These are phyloP conservation scores for Sthenelais limicola DNA, from an alignment of 2,888 invertebrate genomes.

Conservation along the genomic window DNA sequence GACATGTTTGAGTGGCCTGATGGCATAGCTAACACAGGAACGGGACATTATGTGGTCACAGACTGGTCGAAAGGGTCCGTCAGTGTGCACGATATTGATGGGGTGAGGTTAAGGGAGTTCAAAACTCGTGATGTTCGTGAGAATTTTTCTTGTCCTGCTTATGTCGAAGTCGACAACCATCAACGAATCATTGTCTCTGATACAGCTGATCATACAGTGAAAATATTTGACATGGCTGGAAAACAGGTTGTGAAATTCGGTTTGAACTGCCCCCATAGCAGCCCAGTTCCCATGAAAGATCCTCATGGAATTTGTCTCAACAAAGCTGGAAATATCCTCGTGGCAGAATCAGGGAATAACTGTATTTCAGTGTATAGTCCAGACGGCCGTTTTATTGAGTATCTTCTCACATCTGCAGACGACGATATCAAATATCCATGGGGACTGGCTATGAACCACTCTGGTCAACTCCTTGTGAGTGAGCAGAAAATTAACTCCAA, in stretches of 20 bases:
- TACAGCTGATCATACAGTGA: conserved; percentile 43
- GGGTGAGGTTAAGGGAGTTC: conserved; percentile 36
- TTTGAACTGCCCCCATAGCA: not conserved
- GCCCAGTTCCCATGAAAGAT: conserved; percentile 26
- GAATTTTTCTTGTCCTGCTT: conserved; percentile 43
- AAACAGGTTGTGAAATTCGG: conserved; percentile 40
- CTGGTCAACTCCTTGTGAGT: conserved; percentile 39
- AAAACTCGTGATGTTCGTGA: conserved; percentile 1
- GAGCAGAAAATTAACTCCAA: conserved; percentile 47
- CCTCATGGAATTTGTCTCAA: conserved; percentile 43
- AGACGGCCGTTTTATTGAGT: conserved; percentile 42
- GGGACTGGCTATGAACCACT: conserved; percentile 37
- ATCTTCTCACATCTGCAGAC: conserved; percentile 39
- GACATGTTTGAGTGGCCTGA: conserved; percentile 49
- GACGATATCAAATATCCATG: conserved; percentile 45
- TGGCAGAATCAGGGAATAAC: conserved; percentile 46
- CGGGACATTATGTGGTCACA: conserved; percentile 41
- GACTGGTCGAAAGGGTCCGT: conserved; percentile 45
- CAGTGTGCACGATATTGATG: conserved; percentile 41
- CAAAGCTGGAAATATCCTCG: conserved; percentile 40
- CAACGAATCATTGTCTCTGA: conserved; percentile 46
- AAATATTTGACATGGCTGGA: conserved; percentile 43
- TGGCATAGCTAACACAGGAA: conserved; percentile 40
- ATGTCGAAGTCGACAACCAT: conserved; percentile 44
- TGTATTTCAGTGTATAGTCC: conserved; percentile 39